phyloP scores from a whole-genome alignment of 2,888 invertebrate species.

The Archips xylosteana region DNA sequence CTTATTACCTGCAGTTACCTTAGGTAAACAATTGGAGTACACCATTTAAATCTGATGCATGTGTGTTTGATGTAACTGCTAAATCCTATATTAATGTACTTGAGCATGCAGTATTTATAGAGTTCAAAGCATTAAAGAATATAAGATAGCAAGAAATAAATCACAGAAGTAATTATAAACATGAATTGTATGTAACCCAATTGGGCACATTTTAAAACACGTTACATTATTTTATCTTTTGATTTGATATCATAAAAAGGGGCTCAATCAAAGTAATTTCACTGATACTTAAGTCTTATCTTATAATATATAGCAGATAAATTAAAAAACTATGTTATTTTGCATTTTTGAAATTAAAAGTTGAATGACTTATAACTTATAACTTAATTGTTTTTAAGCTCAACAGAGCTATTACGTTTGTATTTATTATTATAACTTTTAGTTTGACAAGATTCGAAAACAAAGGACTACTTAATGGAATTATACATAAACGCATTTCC shows the following conservation, averaged over 20 bases:
- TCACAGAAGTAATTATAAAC: not conserved
- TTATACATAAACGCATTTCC: not conserved
- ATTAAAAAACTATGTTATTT: not conserved
- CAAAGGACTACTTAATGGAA: not conserved
- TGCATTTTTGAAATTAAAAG: not conserved
- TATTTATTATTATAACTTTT: not conserved
- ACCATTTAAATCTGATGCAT: too few species aligned
- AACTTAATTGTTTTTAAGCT: not conserved
- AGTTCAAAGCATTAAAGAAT: not conserved
- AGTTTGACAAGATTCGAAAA: not conserved
- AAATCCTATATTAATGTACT: too few species aligned
- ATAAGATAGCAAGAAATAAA: not conserved
- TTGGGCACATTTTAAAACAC: constrained; percentile 1
- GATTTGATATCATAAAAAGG: constrained; percentile 9
- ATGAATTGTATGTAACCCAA: not conserved
- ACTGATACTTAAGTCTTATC: constrained; percentile 22
- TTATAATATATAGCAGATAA: not conserved
- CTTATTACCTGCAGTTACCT: too few species aligned
- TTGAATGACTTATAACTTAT: not conserved
- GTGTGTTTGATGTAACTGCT: too few species aligned
- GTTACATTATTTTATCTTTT: constrained; percentile 8
- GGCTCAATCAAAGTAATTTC: constrained; percentile 22
- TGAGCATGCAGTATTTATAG: too few species aligned
- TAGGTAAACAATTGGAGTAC: too few species aligned
- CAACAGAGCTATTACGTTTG: not conserved